Evolutionary conservation across 1,140 invertebrate species (phyloP).

Genomic region (Paralvinella palmiformis): DNA sequence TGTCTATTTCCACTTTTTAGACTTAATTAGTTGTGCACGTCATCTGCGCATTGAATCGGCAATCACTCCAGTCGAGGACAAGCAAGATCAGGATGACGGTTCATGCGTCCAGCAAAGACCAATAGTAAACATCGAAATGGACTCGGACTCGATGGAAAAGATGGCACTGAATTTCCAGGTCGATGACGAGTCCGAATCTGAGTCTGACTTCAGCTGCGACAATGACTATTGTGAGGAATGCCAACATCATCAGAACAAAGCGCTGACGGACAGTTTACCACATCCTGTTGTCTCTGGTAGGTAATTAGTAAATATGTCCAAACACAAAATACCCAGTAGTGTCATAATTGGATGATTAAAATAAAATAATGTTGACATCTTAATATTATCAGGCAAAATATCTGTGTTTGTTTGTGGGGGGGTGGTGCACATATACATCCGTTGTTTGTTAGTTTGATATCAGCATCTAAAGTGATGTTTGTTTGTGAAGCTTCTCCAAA

Average conservation of each 20-base stretch:
- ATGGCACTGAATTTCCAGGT: neutral
- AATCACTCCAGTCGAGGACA: constrained; percentile 51
- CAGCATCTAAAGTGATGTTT: no score
- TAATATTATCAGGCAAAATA: no score
- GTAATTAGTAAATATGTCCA: neutral
- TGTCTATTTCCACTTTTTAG: constrained; percentile 22
- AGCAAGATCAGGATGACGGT: constrained; percentile 58
- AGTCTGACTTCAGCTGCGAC: neutral
- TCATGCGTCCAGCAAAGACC: no score
- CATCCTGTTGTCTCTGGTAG: neutral
- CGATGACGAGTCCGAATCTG: neutral
- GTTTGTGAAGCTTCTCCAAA: no score
- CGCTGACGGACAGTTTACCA: neutral
- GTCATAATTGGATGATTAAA: no score
- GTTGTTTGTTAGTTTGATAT: no score
- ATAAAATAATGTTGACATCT: no score
- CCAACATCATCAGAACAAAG: neutral
- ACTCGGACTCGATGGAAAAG: neutral
- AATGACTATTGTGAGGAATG: constrained; percentile 18
- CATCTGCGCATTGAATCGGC: constrained; percentile 37
- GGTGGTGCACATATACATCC: no score
- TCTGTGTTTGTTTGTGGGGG: no score
- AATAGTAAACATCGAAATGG: neutral
- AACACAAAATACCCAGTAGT: neutral
- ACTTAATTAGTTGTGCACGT: constrained; percentile 34